Evolutionary conservation across 2,888 invertebrate species (phyloP).

Genomic region (Drosophila anomelani): DNA sequence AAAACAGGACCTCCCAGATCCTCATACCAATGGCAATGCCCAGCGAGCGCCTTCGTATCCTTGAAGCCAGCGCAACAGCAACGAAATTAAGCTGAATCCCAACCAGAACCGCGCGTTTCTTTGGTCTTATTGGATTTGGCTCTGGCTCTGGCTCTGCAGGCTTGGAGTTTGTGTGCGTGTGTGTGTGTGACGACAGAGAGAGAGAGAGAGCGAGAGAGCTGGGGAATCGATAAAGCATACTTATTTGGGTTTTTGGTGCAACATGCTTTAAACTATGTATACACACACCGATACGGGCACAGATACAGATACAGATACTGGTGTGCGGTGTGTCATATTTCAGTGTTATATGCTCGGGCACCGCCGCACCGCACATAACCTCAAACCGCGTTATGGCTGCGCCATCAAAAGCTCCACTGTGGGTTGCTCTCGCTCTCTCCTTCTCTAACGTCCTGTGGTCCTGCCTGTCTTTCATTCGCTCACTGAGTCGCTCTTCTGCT

Average conservation of each 20-base stretch:
- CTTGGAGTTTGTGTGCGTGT: slow-evolving; percentile 24
- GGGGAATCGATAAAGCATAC: slow-evolving; percentile 77
- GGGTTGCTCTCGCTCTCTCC: slow-evolving; percentile 11
- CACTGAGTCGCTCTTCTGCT: slow-evolving; percentile 13
- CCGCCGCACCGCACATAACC: slow-evolving; percentile 53
- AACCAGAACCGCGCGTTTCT: slow-evolving; percentile 62
- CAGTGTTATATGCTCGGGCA: slow-evolving; percentile 49
- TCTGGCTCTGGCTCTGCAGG: slow-evolving; percentile 22
- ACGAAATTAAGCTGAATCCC: slow-evolving; percentile 62
- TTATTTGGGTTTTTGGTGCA: slow-evolving; percentile 79
- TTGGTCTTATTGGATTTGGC: slow-evolving; percentile 65
- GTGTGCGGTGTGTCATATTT: slow-evolving; percentile 52
- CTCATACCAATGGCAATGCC: slow-evolving; percentile 3
- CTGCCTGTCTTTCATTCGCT: slow-evolving; percentile 10
- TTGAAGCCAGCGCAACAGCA: slow-evolving; percentile 51
- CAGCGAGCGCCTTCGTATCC: slow-evolving; percentile 5
- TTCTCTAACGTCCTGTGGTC: background rate
- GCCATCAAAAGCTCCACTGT: slow-evolving; percentile 56
- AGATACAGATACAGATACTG: slow-evolving; percentile 22
- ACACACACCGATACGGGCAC: slow-evolving; percentile 21
- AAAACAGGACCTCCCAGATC: slow-evolving; percentile 21
- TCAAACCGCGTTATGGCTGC: slow-evolving; percentile 48
- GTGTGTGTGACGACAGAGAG: slow-evolving; percentile 11
- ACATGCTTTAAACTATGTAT: slow-evolving; percentile 70
- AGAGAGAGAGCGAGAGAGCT: slow-evolving; percentile 9